Conservation (phyloP, 1,140 invertebrate genomes). For the Orius insidiosus region DNA sequence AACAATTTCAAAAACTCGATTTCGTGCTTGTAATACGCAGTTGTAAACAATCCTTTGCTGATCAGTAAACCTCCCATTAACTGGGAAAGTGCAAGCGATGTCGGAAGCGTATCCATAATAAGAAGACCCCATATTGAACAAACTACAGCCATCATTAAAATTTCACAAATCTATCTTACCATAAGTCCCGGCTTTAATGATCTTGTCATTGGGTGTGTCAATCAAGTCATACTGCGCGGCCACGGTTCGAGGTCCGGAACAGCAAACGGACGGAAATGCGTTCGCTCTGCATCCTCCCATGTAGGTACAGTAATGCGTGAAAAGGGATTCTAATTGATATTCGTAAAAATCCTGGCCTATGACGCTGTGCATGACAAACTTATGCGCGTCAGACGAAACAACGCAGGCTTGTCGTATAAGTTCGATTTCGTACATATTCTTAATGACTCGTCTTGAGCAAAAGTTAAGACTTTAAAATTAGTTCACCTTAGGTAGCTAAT, state of each 20-base stretch:
- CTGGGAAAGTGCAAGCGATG: conserved; percentile 91
- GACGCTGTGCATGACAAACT: conserved; percentile 49
- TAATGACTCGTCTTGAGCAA: conserved; percentile 73
- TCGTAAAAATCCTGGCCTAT: conserved; percentile 56
- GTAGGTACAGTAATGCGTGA: conserved; percentile 67
- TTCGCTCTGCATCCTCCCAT: conserved; percentile 63
- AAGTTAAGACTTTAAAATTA: too few relatives aligned
- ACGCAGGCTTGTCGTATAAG: conserved; percentile 81
- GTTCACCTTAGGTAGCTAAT: too few relatives aligned
- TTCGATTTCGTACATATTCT: conserved; percentile 72
- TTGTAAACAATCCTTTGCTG: conserved; percentile 91
- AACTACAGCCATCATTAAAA: conserved; percentile 29
- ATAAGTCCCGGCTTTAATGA: conserved; percentile 78
- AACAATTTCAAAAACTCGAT: conserved; percentile 61
- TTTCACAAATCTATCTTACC: conserved; percentile 32
- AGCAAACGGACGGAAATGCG: conserved; percentile 90
- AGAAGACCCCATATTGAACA: conserved; percentile 97
- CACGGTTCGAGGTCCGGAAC: conserved; percentile 71
- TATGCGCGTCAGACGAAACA: conserved; percentile 89
- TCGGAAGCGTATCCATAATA: conserved; percentile 95
- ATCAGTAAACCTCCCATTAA: conserved; percentile 84
- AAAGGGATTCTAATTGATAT: conserved; percentile 83
- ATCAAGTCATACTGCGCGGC: conserved; percentile 95
- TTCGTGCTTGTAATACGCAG: conserved; percentile 68
- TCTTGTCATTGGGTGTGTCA: conserved; percentile 72